Evolutionary conservation across 2,888 invertebrate genomes (phyloP).

Genomic region (Entomobrya multifasciata): DNA sequence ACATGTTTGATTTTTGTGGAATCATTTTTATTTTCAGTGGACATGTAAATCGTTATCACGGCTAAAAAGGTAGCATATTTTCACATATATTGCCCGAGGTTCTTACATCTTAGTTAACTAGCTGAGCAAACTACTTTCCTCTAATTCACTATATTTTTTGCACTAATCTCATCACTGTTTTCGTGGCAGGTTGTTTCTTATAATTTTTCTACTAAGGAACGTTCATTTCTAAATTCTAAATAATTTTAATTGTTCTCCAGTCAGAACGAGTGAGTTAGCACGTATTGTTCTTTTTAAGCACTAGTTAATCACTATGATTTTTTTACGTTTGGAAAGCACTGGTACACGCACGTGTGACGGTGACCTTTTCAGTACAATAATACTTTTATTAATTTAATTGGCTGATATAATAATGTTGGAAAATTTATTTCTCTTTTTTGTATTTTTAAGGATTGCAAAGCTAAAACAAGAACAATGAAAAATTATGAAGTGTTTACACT

Average conservation of each 20-base stretch:
- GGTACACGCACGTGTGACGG: slow-evolving; percentile 52
- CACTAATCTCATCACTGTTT: slow-evolving; percentile 56
- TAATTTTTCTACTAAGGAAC: neutral
- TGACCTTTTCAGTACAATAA: neutral
- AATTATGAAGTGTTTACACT: too few relatives aligned
- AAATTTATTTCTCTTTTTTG: too few relatives aligned
- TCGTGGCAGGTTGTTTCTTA: slow-evolving; percentile 44
- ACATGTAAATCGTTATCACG: neutral
- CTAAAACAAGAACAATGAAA: too few relatives aligned
- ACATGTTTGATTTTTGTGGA: neutral
- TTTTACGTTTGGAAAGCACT: slow-evolving; percentile 55
- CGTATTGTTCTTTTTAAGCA: neutral
- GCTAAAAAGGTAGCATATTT: slow-evolving; percentile 27
- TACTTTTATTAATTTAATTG: too few relatives aligned
- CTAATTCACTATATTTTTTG: slow-evolving; percentile 10
- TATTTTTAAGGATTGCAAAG: too few relatives aligned
- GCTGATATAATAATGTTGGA: neutral
- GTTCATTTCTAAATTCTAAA: too few relatives aligned
- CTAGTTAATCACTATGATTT: neutral
- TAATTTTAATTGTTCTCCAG: too few relatives aligned
- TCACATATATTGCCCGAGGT: neutral
- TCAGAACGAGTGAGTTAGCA: too few relatives aligned
- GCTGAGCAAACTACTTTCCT: slow-evolving; percentile 27
- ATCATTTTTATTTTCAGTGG: slow-evolving; percentile 5
- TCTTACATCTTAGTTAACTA: slow-evolving; percentile 8